Conservation (phyloP, 2,888 invertebrate genomes). For the Oxyteleia sp. region DNA sequence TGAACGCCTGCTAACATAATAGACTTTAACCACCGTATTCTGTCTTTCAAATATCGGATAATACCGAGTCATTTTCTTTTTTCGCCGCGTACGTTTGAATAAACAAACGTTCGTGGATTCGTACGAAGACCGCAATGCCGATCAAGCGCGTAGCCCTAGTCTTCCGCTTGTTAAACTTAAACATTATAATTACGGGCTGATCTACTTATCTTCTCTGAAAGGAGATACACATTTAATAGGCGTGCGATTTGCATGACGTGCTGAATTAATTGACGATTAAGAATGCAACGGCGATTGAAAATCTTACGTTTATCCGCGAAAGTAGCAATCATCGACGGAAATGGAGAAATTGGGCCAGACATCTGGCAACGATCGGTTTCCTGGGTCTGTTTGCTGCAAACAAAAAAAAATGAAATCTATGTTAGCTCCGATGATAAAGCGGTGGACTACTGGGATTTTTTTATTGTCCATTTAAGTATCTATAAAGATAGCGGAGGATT, state of each 20-base stretch:
- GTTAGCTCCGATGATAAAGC: no score
- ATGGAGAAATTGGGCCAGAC: constrained; percentile 51
- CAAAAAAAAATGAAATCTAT: no score
- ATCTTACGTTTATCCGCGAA: constrained; percentile 56
- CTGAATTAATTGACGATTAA: constrained; percentile 68
- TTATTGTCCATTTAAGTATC: no score
- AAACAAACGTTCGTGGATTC: constrained; percentile 4
- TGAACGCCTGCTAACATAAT: constrained; percentile 27
- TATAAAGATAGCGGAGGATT: background rate
- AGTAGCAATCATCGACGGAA: constrained; percentile 34
- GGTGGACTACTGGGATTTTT: background rate
- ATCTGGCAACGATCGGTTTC: background rate
- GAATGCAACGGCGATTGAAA: constrained; percentile 49
- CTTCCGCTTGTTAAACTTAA: constrained; percentile 78
- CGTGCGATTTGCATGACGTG: constrained; percentile 57
- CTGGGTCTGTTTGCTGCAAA: background rate
- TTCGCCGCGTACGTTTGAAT: background rate
- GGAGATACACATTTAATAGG: constrained; percentile 68
- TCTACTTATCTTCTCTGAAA: constrained; percentile 68
- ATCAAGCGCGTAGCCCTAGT: constrained; percentile 80
- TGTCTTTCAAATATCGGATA: constrained; percentile 19
- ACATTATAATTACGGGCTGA: constrained; percentile 72
- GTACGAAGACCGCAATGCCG: background rate
- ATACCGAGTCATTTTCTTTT: background rate
- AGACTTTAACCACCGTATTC: background rate